These are phyloP conservation scores for Edolisoma coerulescens DNA, from an alignment of 2,113 vertebrate species.

Conservation along the genomic window DNA sequence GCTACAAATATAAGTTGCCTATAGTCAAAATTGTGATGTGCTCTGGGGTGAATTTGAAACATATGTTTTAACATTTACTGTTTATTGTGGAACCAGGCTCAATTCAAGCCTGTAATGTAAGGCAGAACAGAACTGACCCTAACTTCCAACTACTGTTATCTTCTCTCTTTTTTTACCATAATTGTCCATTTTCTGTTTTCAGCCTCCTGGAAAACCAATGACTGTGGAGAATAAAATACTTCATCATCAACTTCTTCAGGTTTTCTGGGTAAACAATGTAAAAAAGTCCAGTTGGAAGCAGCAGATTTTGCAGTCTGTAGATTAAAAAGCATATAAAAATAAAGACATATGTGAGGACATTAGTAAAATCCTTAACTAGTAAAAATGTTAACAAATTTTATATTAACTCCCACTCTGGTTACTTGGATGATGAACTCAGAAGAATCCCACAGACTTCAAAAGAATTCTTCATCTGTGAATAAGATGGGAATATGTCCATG, in stretches of 20 bases:
- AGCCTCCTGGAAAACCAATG: constrained; percentile 88
- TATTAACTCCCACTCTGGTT: background rate
- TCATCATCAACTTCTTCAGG: constrained; percentile 90
- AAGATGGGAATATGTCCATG: background rate
- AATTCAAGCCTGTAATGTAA: background rate
- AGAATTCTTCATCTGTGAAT: background rate
- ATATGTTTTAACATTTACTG: background rate
- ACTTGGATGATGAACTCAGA: background rate
- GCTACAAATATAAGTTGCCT: background rate
- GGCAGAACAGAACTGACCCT: background rate
- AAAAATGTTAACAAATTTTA: background rate
- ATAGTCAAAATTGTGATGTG: background rate
- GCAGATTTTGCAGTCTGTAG: constrained; percentile 83
- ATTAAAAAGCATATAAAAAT: background rate
- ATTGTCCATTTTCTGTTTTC: constrained; percentile 97
- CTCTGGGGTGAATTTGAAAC: background rate
- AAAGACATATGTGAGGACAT: background rate
- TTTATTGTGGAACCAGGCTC: background rate
- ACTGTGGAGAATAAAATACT: constrained; percentile 88
- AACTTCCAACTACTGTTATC: background rate
- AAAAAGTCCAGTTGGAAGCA: constrained; percentile 88
- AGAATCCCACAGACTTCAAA: background rate
- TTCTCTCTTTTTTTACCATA: constrained; percentile 75
- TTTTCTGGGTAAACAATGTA: constrained; percentile 91
- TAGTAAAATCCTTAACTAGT: background rate